These are phyloP conservation scores for Stenopsyche tienmushanensis DNA, from an alignment of 1,140 invertebrate genomes.

Conservation along the genomic window DNA sequence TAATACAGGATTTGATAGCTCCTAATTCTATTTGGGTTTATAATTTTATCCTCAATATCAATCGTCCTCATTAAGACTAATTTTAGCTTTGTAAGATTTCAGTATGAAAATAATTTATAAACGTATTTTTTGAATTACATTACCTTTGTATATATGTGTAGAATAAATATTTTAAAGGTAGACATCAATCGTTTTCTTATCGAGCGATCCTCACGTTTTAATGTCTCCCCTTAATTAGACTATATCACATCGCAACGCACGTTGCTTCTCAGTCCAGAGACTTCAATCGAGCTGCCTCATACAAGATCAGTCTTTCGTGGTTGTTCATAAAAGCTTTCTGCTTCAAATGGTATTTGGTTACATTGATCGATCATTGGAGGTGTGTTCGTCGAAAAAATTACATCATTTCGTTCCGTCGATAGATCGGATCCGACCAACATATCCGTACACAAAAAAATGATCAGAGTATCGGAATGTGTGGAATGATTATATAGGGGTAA, in stretches of 20 bases:
- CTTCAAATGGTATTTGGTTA: background rate
- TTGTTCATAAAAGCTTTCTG: background rate
- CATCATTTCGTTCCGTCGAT: conserved; percentile 4
- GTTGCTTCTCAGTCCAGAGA: too few relatives aligned
- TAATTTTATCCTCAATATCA: too few relatives aligned
- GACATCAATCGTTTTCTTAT: background rate
- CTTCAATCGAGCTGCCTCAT: too few relatives aligned
- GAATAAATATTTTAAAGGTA: background rate
- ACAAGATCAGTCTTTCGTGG: too few relatives aligned
- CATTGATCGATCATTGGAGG: too few relatives aligned
- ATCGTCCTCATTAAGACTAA: too few relatives aligned
- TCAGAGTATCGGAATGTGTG: background rate
- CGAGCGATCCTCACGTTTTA: background rate
- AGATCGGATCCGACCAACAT: background rate
- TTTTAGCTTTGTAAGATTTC: too few relatives aligned
- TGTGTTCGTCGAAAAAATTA: background rate
- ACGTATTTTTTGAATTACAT: too few relatives aligned
- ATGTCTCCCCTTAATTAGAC: background rate
- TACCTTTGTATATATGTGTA: too few relatives aligned
- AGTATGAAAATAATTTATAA: too few relatives aligned
- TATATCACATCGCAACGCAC: background rate
- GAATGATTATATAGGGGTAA: background rate
- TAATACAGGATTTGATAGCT: too few relatives aligned
- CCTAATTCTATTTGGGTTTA: too few relatives aligned
- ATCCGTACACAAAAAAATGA: background rate